Percentiles rank a stretch among this genome's conserved stretches.
Evolutionary conservation across 2,113 vertebrate species (phyloP).

Genomic region (Aspiorhynchus laticeps): DNA sequence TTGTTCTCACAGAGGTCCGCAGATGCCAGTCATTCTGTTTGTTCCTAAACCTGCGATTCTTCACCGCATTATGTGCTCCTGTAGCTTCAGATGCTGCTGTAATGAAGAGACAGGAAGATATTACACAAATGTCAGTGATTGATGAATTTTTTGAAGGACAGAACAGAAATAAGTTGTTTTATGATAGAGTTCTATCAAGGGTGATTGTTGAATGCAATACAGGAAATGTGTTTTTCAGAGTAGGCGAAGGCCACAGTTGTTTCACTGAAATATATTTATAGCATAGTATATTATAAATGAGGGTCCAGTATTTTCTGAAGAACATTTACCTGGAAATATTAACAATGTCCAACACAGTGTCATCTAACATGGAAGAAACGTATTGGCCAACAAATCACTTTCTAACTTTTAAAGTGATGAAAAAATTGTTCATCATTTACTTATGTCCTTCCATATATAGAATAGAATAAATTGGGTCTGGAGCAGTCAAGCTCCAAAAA

Average conservation of each 20-base stretch:
- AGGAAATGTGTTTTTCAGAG: background rate
- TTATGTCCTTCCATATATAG: background rate
- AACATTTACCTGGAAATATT: background rate
- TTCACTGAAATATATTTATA: background rate
- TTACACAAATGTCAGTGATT: background rate
- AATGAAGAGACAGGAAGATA: background rate
- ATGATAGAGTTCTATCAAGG: slow-evolving; percentile 6
- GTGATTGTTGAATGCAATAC: background rate
- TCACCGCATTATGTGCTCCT: background rate
- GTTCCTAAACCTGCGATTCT: background rate
- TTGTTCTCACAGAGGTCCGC: slow-evolving; percentile 60
- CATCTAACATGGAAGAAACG: background rate
- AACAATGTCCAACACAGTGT: background rate
- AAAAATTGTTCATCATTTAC: background rate
- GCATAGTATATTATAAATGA: background rate
- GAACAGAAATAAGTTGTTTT: background rate
- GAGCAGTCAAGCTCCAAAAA: background rate
- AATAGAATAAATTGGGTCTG: background rate
- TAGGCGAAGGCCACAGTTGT: background rate
- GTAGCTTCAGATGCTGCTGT: background rate
- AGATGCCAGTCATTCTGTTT: slow-evolving; percentile 39
- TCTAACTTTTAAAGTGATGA: background rate
- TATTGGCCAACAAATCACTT: background rate
- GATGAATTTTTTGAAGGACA: background rate
- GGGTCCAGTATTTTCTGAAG: background rate